A percentile compares a stretch with the other conserved stretches of the same genome.
phyloP scores from a whole-genome alignment of 2,113 vertebrate genomes.

The Tragelaphus scriptus region DNA sequence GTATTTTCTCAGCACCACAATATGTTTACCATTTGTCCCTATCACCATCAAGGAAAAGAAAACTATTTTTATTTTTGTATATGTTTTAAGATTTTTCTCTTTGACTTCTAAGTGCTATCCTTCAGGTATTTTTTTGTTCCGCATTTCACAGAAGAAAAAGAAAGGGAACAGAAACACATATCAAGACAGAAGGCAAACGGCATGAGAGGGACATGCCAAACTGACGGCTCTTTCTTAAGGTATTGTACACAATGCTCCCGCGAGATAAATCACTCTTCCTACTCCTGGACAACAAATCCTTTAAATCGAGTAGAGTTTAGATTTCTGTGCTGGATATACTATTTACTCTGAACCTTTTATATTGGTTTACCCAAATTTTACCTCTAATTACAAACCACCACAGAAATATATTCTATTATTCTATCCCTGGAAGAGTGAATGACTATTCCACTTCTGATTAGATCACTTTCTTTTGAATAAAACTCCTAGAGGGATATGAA shows the following conservation, averaged over 20 bases:
- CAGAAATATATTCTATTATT: neutral
- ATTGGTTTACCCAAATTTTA: neutral
- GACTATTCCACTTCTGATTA: neutral
- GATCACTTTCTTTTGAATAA: neutral
- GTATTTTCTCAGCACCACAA: constrained; percentile 36
- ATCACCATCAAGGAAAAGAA: neutral
- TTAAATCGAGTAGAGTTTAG: neutral
- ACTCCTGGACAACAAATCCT: neutral
- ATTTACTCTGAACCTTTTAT: neutral
- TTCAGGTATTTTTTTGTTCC: neutral
- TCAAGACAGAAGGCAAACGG: neutral
- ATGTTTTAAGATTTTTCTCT: neutral
- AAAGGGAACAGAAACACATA: neutral
- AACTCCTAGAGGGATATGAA: neutral
- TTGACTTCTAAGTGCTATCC: neutral
- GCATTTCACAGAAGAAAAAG: neutral
- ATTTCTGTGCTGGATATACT: neutral
- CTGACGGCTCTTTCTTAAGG: neutral
- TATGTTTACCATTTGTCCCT: neutral
- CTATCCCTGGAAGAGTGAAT: neutral
- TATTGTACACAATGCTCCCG: neutral
- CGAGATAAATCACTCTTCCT: neutral
- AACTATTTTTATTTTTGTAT: neutral
- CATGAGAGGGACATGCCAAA: neutral
- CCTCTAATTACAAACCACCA: neutral